Conservation (phyloP, 2,888 invertebrate genomes). For the Drosophila neonasuta region DNA sequence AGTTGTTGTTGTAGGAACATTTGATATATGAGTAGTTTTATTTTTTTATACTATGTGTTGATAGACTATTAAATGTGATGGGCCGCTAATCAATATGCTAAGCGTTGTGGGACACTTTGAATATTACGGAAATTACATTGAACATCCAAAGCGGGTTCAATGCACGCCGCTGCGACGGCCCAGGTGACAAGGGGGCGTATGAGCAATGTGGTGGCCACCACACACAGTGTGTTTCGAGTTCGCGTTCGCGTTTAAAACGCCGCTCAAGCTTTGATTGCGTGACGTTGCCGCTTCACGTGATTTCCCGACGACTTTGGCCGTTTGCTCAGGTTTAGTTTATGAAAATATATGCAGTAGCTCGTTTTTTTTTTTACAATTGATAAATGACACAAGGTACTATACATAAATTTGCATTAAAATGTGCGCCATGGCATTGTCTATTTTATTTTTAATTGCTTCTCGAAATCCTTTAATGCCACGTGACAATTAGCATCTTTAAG, state of each 20-base stretch:
- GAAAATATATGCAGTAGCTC: background rate
- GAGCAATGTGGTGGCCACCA: constrained; percentile 42
- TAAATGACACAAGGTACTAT: constrained; percentile 49
- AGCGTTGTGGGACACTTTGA: constrained; percentile 22
- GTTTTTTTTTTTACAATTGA: constrained; percentile 38
- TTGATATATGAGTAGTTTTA: constrained; percentile 10
- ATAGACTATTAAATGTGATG: constrained; percentile 32
- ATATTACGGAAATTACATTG: constrained; percentile 58
- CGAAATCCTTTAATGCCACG: constrained; percentile 19
- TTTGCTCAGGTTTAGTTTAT: constrained; percentile 24
- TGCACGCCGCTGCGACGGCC: constrained; percentile 49
- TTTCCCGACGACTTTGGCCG: constrained; percentile 28
- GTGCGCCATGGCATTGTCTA: constrained; percentile 17
- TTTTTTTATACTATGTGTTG: constrained; percentile 1
- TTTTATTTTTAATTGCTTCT: constrained; percentile 30
- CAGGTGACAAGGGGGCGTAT: constrained; percentile 43
- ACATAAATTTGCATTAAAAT: constrained; percentile 46
- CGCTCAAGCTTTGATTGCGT: constrained; percentile 26
- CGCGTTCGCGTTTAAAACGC: constrained; percentile 8
- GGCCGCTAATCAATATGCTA: constrained; percentile 51
- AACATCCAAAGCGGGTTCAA: constrained; percentile 57
- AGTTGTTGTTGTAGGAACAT: constrained; percentile 7
- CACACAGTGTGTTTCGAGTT: constrained; percentile 24
- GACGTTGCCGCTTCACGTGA: constrained; percentile 64
- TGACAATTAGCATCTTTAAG: constrained; percentile 12